Base-by-base conservation (phyloP, 2,888 invertebrate species). In the Alloplasta piceator region DNA sequence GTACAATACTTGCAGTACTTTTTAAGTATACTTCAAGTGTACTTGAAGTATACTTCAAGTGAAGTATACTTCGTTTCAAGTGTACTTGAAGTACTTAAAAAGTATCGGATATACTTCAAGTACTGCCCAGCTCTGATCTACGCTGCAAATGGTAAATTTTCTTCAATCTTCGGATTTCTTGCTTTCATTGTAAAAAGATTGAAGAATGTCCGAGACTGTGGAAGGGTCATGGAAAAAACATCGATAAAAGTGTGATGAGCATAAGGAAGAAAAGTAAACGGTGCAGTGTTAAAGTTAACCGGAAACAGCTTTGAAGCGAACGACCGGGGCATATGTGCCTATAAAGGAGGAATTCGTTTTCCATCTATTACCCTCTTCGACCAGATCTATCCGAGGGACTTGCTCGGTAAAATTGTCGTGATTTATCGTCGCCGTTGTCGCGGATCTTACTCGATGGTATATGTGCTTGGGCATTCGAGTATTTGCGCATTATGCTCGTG, bases 391-490 rank as follows among this genome's bases (percentile, higher is more conserved):
- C 36, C 64, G 70, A 56, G 56, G 43, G 67, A 72, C 64, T 4
- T n/a, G 64, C 58, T 52, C 48, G 64, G 58, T 43, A 38, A 39
- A 14, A 50, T 7, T 48, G 41, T 38, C 50, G 60, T 79, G 79
- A 79, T 79, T 79, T 79, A 79, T 74, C 79, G 79, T 63, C 70
- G 26, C 14, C 63, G 74, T 39, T 58, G 68, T 70, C 60, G 46
- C 64, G 36, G 64, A n/a, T 9, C n/a, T 41, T 14, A 16, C 52
- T 41, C 14, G 73, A 26, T 26, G 26, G 26, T 26, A 26, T 58
- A 38, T 67, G 38, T n/a, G 9, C 26, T 60, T n/a, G 61, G 9
- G 61, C 5, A 26, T 64, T 61, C 26, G 58, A 39, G 63, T 72
- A 72, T 63, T 70, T 63, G 64, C 70, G 52, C 64, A 38, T 64